Percentiles rank a stretch among this genome's conserved stretches.
Conservation (phyloP, 2,113 vertebrate genomes). For the Otocyon megalotis region DNA sequence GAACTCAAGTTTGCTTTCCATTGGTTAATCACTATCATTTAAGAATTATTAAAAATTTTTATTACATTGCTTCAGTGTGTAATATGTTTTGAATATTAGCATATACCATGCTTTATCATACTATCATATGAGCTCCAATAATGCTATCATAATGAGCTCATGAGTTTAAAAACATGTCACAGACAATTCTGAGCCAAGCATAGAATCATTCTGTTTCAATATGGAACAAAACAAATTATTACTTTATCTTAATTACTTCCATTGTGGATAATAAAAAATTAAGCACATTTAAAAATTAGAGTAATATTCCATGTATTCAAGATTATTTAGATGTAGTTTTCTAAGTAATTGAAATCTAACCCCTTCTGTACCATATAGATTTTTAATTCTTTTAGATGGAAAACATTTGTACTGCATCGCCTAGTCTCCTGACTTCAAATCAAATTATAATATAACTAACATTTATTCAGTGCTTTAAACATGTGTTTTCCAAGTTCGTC, state of each 20-base stretch:
- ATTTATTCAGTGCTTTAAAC: background rate
- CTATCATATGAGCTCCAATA: background rate
- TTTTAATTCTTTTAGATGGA: background rate
- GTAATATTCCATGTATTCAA: background rate
- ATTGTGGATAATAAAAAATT: conserved; percentile 25
- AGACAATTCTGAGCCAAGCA: background rate
- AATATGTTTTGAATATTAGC: conserved; percentile 24
- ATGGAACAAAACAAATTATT: background rate
- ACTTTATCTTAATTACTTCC: conserved; percentile 29
- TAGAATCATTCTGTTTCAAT: conserved; percentile 23
- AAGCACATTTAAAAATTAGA: conserved; percentile 47
- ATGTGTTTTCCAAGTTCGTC: background rate
- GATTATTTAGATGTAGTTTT: background rate
- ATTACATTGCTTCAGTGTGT: background rate
- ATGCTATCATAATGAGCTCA: background rate
- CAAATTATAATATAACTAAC: background rate
- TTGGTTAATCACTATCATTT: background rate
- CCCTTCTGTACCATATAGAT: background rate
- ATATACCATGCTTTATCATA: background rate
- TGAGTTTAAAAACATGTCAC: background rate
- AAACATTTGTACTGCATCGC: background rate
- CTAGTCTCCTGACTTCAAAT: background rate
- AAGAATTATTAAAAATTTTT: conserved; percentile 18
- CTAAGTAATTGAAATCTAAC: background rate
- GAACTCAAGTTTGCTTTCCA: background rate